Percentiles rank a stretch among this genome's conserved stretches.
Conservation (phyloP, 2,113 vertebrate genomes). For the Taxidea taxus region DNA sequence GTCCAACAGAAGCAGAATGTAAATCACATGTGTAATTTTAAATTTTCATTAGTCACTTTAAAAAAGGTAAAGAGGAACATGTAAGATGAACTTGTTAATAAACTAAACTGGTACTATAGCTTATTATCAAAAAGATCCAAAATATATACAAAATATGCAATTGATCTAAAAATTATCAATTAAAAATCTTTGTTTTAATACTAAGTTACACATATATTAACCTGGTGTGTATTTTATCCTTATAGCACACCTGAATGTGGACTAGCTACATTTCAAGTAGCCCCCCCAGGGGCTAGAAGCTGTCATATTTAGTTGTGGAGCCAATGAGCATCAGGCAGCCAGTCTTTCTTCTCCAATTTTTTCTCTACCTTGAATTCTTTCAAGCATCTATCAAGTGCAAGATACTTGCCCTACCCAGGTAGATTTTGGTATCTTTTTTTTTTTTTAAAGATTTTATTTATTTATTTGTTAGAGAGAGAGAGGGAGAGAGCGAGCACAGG, state of each 20-base stretch:
- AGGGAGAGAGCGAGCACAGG: too few relatives aligned
- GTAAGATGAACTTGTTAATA: neutral
- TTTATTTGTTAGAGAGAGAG: too few relatives aligned
- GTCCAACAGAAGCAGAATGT: neutral
- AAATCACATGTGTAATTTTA: neutral
- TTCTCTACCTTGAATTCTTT: neutral
- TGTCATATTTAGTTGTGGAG: neutral
- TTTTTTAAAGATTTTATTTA: too few relatives aligned
- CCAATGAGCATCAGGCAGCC: neutral
- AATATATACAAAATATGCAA: neutral
- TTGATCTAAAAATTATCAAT: neutral
- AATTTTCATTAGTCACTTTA: neutral
- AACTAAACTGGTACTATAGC: neutral
- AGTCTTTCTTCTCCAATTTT: neutral
- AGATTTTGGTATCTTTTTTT: neutral
- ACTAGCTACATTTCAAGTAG: neutral
- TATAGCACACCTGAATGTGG: neutral
- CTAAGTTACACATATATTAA: neutral
- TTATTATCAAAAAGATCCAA: neutral
- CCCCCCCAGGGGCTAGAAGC: neutral
- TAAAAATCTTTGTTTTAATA: neutral
- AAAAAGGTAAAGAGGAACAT: neutral
- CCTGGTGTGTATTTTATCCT: neutral
- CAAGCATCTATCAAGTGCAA: neutral
- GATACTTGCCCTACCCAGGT: neutral